These are phyloP conservation scores for Channa maculata DNA, from an alignment of 2,113 vertebrate species.

Conservation along the genomic window DNA sequence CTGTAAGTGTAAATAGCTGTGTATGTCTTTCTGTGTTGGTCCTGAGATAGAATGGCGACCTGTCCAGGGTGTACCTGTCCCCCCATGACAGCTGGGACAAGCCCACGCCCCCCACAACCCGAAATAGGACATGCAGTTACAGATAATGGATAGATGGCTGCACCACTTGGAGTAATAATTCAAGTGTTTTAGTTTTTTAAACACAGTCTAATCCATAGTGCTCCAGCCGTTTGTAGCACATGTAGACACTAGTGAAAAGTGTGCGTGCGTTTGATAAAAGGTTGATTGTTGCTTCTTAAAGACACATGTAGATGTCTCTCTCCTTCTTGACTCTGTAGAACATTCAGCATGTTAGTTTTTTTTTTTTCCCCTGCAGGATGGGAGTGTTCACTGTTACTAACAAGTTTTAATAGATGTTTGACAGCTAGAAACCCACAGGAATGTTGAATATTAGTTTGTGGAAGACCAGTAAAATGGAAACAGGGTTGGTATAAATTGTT, in stretches of 20 bases:
- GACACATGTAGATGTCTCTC: constrained; percentile 22
- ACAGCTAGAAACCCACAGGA: neutral
- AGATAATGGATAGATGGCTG: no score
- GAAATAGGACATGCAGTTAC: no score
- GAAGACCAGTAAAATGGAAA: neutral
- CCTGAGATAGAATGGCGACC: no score
- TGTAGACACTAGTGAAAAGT: neutral
- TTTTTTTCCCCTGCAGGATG: neutral
- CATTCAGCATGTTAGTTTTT: neutral
- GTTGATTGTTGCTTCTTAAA: constrained; percentile 26
- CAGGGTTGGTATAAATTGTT: neutral
- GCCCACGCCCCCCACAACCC: no score
- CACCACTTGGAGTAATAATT: no score
- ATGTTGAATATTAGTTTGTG: neutral
- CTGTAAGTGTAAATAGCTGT: no score
- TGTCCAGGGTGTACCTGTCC: no score
- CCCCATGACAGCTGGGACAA: no score
- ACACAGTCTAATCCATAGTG: no score
- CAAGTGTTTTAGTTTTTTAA: no score
- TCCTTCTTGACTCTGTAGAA: neutral
- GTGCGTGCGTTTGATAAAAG: neutral
- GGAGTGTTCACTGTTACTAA: neutral
- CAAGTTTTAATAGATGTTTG: neutral
- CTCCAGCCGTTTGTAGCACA: no score
- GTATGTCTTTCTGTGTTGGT: no score